phyloP scores from a whole-genome alignment of 2,797 vertebrate species.

The Fratercula arctica region DNA sequence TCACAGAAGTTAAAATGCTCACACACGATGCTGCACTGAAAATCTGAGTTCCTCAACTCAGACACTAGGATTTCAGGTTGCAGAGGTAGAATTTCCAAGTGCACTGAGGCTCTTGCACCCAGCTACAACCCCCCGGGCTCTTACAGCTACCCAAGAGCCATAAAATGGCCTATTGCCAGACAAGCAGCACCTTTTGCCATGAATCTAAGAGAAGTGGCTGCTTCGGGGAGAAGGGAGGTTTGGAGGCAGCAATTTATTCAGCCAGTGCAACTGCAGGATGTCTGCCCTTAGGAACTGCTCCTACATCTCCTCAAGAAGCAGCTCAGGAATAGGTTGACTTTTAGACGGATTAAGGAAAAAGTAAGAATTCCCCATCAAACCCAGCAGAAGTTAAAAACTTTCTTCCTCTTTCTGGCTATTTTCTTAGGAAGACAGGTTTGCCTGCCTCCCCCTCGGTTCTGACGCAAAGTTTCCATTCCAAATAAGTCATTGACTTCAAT shows the following conservation, averaged over 20 bases:
- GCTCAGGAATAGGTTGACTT: background rate
- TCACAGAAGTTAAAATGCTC: background rate
- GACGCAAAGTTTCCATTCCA: background rate
- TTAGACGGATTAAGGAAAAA: background rate
- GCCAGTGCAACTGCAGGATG: background rate
- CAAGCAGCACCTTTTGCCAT: background rate
- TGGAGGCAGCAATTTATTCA: background rate
- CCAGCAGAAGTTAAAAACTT: background rate
- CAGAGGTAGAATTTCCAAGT: background rate
- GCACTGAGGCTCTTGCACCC: background rate
- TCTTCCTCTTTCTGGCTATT: background rate
- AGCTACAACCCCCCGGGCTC: background rate
- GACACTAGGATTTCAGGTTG: background rate
- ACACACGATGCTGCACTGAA: rapidly evolving
- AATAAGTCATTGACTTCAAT: background rate
- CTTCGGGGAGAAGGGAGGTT: background rate
- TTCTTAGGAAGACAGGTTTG: background rate
- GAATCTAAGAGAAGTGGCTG: background rate
- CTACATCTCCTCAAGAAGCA: background rate
- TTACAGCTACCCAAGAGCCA: background rate
- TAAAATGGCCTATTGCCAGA: rapidly evolving
- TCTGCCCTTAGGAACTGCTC: background rate
- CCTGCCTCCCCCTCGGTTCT: background rate
- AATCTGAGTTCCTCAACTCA: background rate
- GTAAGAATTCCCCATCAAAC: background rate